Base-by-base conservation (phyloP, 2,113 vertebrate genomes). In the Gambusia affinis region DNA sequence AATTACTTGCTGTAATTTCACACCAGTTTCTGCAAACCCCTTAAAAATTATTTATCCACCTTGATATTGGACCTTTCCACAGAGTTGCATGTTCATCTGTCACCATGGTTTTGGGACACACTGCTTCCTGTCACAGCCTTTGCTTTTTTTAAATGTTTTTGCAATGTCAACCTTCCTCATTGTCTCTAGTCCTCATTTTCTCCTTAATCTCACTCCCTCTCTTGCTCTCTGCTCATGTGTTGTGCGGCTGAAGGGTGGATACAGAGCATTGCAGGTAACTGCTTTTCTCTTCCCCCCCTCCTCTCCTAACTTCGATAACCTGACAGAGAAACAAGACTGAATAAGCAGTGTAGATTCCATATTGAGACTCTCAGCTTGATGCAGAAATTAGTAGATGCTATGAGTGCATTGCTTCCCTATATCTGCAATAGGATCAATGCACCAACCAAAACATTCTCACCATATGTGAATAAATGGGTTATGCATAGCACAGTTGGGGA, bases 251-350 rank as follows among this genome's bases (percentile, higher is more conserved):
- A 96, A 99, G 97, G 97, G 97, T 96, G 97, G 97, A 98, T 98
- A 98, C 97, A 97, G 97, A 96, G 97, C 97, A 89, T 94, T 99
- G 93, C 97, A 98, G 97, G 97, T 99, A 99, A 99, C 39, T 0
- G 82, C 81, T 84, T 85, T 88, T 90, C 74, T 88, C 81, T 93
- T 87, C 60, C 37, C 78, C 78, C 60, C 66, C 65, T 47, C 51
- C 28, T 71, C 67, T 70, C 64, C 61, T 87, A 78, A 68, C 60
- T 82, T 82, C 83, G 57, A 75, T 77, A 96, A 95, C 93, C 95
- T 87, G 63, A 35, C 71, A 82, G 61, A 42, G 31, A 73, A 31
- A 51, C 35, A 68, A 76, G 74, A 69, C 64, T 66, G 71, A 70
- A 71, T 71, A 33, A 71, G 33, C 74, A 82, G 11, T 77, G 76